A percentile compares a stretch with the other conserved stretches of the same genome.
Evolutionary conservation across 2,113 vertebrate species (phyloP).

Genomic region (Pomatostomus ruficeps): DNA sequence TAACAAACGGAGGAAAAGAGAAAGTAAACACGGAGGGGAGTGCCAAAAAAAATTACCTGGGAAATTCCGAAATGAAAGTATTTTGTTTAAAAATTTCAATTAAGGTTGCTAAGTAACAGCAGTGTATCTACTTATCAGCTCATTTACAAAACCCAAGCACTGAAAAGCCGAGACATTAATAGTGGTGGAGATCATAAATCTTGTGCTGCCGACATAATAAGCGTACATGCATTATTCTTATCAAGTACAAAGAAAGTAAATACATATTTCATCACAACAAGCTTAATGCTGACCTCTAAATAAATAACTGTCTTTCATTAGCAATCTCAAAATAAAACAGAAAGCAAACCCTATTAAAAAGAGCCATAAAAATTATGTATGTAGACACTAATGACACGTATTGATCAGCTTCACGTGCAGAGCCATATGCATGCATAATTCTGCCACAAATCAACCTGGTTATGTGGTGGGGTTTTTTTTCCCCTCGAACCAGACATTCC

Average conservation of each 20-base stretch:
- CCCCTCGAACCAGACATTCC: background rate
- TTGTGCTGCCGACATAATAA: background rate
- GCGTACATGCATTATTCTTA: constrained; percentile 35
- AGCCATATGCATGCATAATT: background rate
- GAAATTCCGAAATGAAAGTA: constrained; percentile 23
- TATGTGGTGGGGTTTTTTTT: background rate
- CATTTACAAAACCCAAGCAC: constrained; percentile 28
- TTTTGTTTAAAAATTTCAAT: constrained; percentile 22
- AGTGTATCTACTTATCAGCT: constrained; percentile 34
- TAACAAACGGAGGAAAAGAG: background rate
- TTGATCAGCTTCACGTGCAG: constrained; percentile 34
- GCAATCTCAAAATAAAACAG: constrained; percentile 44
- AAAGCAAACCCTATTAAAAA: constrained; percentile 53
- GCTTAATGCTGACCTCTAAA: constrained; percentile 50
- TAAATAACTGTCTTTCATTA: constrained; percentile 60
- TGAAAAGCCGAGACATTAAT: constrained; percentile 36
- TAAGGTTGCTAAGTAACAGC: constrained; percentile 36
- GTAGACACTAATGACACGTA: constrained; percentile 52
- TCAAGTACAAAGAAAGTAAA: constrained; percentile 56
- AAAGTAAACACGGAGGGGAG: background rate
- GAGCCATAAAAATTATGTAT: constrained; percentile 54
- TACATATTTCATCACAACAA: constrained; percentile 58
- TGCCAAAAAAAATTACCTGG: background rate
- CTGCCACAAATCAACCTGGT: constrained; percentile 13
- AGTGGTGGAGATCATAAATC: constrained; percentile 38